Evolutionary conservation across 1,140 invertebrate genomes (phyloP).

Genomic region (Dreissena polymorpha): DNA sequence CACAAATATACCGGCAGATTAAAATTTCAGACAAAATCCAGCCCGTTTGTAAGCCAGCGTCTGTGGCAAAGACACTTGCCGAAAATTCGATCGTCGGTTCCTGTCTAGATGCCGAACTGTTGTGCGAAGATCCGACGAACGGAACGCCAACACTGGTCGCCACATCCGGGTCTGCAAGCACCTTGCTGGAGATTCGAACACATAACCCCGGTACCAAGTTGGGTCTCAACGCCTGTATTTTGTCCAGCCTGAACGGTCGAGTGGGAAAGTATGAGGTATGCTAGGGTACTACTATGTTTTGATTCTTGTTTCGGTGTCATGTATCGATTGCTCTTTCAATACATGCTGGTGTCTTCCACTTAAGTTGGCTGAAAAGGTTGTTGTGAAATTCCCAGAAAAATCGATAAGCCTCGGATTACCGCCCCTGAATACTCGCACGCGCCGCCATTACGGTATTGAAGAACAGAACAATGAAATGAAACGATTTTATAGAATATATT

Average conservation of each 20-base stretch:
- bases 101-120: conserved; percentile 26
- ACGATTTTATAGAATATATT: too few species aligned
- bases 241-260: conserved; percentile 8
- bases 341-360: too few species aligned
- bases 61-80: background rate
- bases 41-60: conserved; percentile 13
- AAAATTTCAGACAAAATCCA: conserved; percentile 16
- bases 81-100: background rate
- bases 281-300: background rate
- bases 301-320: too few species aligned
- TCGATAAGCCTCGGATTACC: too few species aligned
- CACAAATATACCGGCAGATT: too few species aligned
- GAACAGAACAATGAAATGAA: too few species aligned
- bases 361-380: too few species aligned
- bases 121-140: conserved; percentile 24
- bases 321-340: too few species aligned
- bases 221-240: conserved; percentile 23
- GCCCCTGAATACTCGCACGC: too few species aligned
- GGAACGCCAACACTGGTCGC: background rate
- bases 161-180: background rate
- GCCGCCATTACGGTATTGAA: too few species aligned
- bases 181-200: conserved; percentile 13
- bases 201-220: background rate
- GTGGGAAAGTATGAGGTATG: conserved; percentile 36
- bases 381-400: too few species aligned